Evolutionary conservation across 92 coral and sea anemone species (phyloP).

Genomic region (Parazoanthus atlanticus): DNA sequence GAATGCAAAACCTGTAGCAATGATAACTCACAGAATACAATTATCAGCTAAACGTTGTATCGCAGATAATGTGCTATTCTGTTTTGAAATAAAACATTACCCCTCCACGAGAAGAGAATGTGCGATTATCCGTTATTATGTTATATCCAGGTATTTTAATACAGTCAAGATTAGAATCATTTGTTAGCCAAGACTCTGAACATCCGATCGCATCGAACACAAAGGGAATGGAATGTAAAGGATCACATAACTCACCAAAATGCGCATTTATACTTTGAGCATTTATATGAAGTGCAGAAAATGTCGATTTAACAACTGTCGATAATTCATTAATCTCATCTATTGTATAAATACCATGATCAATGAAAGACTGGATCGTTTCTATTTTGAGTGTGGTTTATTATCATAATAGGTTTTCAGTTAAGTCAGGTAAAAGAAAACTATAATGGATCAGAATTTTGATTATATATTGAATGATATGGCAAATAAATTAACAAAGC

Average conservation of each 20-base stretch:
- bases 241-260: slow-evolving; percentile 35
- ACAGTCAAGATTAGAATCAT: slow-evolving; percentile 14
- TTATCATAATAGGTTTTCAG: not conserved
- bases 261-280: slow-evolving; percentile 16
- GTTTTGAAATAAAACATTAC: too few relatives aligned
- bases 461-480: not conserved
- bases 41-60: too few relatives aligned
- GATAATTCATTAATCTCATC: slow-evolving; percentile 32
- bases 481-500: not conserved
- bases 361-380: not conserved
- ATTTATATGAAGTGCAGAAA: slow-evolving; percentile 11
- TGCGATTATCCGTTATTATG: too few relatives aligned
- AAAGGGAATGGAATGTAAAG: slow-evolving; percentile 44
- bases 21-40: too few relatives aligned
- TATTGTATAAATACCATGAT: not conserved
- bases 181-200: slow-evolving; percentile 29
- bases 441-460: too few relatives aligned
- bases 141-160: slow-evolving; percentile 32
- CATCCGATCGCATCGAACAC: slow-evolving; percentile 24
- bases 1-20: too few relatives aligned
- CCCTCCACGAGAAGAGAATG: too few relatives aligned
- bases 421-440: too few relatives aligned
- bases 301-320: slow-evolving; percentile 23
- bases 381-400: not conserved
- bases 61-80: too few relatives aligned